A percentile compares a stretch with the other conserved stretches of the same genome.
phyloP scores from a whole-genome alignment of 2,113 vertebrate species.

The Rhabdornis inornatus region DNA sequence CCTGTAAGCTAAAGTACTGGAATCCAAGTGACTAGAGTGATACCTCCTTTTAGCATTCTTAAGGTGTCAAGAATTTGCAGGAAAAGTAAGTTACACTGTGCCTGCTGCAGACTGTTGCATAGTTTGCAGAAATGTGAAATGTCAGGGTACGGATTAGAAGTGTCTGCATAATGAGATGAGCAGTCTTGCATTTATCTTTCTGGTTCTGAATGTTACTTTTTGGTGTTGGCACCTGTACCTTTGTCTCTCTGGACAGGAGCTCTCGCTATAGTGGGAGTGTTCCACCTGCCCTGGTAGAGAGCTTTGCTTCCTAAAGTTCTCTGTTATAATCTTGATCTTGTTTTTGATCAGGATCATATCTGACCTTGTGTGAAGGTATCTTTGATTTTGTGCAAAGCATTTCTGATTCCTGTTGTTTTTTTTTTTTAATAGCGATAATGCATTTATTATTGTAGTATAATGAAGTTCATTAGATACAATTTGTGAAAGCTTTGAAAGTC shows the following conservation, averaged over 20 bases:
- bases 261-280: background rate
- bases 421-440: background rate
- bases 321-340: background rate
- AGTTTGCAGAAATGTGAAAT: background rate
- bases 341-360: background rate
- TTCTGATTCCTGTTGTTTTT: background rate
- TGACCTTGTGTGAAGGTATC: background rate
- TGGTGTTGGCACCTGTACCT: background rate
- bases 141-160: background rate
- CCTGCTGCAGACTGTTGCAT: rapidly evolving
- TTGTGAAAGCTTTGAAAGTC: background rate
- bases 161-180: background rate
- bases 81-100: background rate
- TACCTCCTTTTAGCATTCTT: background rate
- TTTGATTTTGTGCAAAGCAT: background rate
- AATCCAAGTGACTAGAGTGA: background rate
- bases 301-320: background rate
- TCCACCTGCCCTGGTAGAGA: background rate
- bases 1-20: background rate
- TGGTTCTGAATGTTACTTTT: background rate
- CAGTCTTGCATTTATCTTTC: background rate
- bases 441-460: background rate
- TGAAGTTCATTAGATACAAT: background rate
- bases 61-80: background rate
- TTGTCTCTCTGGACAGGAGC: background rate